Evolutionary conservation across 2,797 vertebrate genomes (phyloP), one percentile per base, ranked within the genome.

Genomic region (Pterois miles): DNA sequence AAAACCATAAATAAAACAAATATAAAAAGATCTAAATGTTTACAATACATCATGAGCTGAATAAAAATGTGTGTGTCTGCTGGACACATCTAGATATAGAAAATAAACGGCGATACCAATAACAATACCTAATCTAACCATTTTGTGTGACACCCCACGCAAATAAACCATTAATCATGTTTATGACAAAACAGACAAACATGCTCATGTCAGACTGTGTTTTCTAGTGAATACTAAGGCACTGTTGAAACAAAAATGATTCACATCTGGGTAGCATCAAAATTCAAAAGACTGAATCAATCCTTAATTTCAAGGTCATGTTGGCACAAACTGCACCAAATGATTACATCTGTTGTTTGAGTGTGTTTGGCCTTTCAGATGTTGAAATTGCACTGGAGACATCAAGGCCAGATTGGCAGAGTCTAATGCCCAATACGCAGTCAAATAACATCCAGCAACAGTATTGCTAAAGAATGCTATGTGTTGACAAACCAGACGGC

Each of bases 181-280:
- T 90, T 71, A 76, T 71, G 65, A 86, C 62, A 77, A 83, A 80
- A 89, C 76, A 40, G 68, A 88, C 66, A 88, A 91, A 91, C 79
- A 85, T 3, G 31, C 46, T 86, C 43, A 65, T 74, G 77, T 80
- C 78, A 89, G 66, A 48, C 43, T 38, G 43, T 38, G 22, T 76
- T 89, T 86, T 78, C 50, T 52, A 56, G 46, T 63, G 59, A 89
- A 60, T 40, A 48, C 75, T 46, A 57, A 81, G 56, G 57, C 68
- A 67, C 71, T 74, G 64, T 81, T 82, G 80, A 82, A 76, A 79
- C 69, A 72, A 43, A 88, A 85, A 87, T 76, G 67, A 89, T 81
- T 83, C 84, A 81, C 91, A 94, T 92, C 90, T 92, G 89, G 70
- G 74, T 53, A 86, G 72, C 81, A 91, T 90, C 76, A 88, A 72